These are phyloP conservation scores for Allacma fusca DNA, from an alignment of 2,888 invertebrate species.

Conservation along the genomic window DNA sequence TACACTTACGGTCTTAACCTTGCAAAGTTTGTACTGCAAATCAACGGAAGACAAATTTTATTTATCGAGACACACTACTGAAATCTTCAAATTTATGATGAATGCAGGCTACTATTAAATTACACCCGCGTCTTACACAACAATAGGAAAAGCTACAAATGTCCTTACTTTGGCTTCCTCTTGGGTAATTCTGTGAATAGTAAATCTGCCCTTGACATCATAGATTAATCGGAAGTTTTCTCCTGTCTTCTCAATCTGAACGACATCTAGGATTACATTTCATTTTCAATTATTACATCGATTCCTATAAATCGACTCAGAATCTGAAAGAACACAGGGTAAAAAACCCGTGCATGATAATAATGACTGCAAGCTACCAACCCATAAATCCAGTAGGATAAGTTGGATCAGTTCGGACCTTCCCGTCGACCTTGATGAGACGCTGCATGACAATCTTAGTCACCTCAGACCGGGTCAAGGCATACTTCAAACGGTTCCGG, in stretches of 20 bases:
- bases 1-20: conserved; percentile 86
- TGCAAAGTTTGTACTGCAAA: conserved; percentile 97
- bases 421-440: conserved; percentile 96
- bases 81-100: too few relatives aligned
- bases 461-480: conserved; percentile 94
- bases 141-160: conserved; percentile 25
- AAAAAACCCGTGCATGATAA: too few relatives aligned
- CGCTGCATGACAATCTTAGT: conserved; percentile 98
- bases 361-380: conserved; percentile 72
- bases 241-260: conserved; percentile 96
- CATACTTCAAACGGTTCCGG: conserved; percentile 97
- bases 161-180: conserved; percentile 92
- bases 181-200: conserved; percentile 94
- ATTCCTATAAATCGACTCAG: too few relatives aligned
- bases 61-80: conserved; percentile 14
- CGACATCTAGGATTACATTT: too few relatives aligned
- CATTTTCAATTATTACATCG: too few relatives aligned
- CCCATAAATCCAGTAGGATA: conserved; percentile 99
- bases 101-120: too few relatives aligned
- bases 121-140: too few relatives aligned
- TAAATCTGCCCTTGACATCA: conserved; percentile 98
- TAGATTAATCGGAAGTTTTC: conserved; percentile 98
- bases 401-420: conserved; percentile 95
- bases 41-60: conserved; percentile 45
- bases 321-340: too few relatives aligned